Evolutionary conservation across 2,113 vertebrate genomes (phyloP), one percentile per base, ranked within the genome.

Genomic region (Xiphophorus maculatus): DNA sequence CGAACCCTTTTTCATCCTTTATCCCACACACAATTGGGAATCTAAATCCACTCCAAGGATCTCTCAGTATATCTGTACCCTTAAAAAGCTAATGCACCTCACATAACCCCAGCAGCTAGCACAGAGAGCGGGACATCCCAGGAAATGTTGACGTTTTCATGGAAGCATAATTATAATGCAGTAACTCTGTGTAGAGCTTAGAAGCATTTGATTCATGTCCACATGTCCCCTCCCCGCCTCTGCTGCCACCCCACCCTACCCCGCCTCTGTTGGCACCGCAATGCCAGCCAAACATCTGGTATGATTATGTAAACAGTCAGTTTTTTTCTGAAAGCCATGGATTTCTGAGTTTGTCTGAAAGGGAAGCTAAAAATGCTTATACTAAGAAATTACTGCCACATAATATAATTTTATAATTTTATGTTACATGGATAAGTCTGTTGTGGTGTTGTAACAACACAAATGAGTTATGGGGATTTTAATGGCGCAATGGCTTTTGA

Each of bases 221-320:
- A 87, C 76, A 78, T 13, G 33, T 4, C 37, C 60, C 27, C 19
- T 5, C 42, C 44, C 12, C 5, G 1, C 63, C 32, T 15, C 62
- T 32, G 29, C 32, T 32, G 10, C 15, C 17, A 54, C 25, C 51
- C 51, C 51, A 58, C 29, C 80, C 63, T 80, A 64, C 44, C 74
- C 63, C 33, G 14, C 25, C 44, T 44, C 51, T 58, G 10, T 58
- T 80, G 71, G 63, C 64, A 71, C 29, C 0, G 68, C 74, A 66
- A 65, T 71, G 62, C 76, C 82, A 73, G 28, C 61, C 6, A 5
- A 71, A 84, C 81, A 86, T 76, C 74, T 83, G 81, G 48, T 66
- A 8, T 71, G 63, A 64, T 82, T 86, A 84, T 77, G 75, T 84
- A 83, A 87, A 86, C 72, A 69, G 33, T n/a, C 61, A 51, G n/a